Evolutionary conservation across 2,888 invertebrate species (phyloP).

Genomic region (Imbricaverruca yamaguchii): DNA sequence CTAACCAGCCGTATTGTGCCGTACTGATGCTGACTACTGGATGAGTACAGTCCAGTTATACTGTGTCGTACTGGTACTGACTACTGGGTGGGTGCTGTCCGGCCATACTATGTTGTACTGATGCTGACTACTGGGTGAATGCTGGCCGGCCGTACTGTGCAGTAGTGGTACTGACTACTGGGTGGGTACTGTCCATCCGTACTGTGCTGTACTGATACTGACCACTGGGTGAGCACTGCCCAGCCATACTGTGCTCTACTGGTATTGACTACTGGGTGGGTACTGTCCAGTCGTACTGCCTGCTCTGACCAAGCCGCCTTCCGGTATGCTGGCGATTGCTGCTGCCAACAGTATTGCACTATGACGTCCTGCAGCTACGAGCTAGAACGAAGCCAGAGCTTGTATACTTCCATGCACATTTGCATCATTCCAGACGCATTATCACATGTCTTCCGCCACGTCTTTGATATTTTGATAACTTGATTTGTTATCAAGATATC

Average conservation of each 20-base stretch:
- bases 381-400: too few relatives aligned
- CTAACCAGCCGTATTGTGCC: background rate
- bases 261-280: conserved; percentile 61
- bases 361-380: too few relatives aligned
- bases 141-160: too few relatives aligned
- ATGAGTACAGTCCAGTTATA: too few relatives aligned
- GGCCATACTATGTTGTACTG: conserved; percentile 88
- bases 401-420: too few relatives aligned
- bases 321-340: conserved; percentile 71
- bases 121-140: conserved; percentile 71
- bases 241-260: too few relatives aligned
- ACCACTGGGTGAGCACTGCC: conserved; percentile 64
- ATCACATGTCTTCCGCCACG: too few relatives aligned
- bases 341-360: too few relatives aligned
- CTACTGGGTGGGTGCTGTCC: conserved; percentile 96
- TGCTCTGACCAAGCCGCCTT: conserved; percentile 85
- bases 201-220: conserved; percentile 79
- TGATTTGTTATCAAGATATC: too few relatives aligned
- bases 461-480: too few relatives aligned
- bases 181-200: conserved; percentile 95
- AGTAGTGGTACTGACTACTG: conserved; percentile 47
- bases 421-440: too few relatives aligned
- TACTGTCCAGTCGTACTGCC: conserved; percentile 92
- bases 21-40: background rate
- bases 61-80: too few relatives aligned